A percentile compares a stretch with the other conserved stretches of the same genome.
phyloP scores from a whole-genome alignment of 1,140 invertebrate genomes.

The Akabosia matsudoensis region DNA sequence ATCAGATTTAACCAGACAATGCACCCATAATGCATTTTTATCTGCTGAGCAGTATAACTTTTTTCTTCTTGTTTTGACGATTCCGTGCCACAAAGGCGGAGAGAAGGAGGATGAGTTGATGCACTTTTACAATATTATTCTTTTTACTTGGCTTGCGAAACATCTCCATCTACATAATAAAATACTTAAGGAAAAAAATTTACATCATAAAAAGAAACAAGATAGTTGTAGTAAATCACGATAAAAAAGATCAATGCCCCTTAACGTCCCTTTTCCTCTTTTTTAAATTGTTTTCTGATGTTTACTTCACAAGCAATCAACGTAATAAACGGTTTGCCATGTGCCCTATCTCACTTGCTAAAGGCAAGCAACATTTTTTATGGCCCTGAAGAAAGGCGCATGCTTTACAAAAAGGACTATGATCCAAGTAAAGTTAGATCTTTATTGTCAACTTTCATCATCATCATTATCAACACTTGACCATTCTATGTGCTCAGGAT shows the following conservation, averaged over 20 bases:
- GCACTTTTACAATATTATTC: not conserved
- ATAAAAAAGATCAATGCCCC: too few relatives aligned
- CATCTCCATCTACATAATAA: not conserved
- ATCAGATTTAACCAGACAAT: not conserved
- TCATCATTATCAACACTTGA: too few relatives aligned
- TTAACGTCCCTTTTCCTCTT: not conserved
- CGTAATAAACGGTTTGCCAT: not conserved
- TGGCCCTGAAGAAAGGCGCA: not conserved
- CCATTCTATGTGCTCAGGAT: too few relatives aligned
- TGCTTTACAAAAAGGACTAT: not conserved
- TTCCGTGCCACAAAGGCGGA: slow-evolving; percentile 3
- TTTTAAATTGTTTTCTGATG: not conserved
- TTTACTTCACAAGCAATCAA: not conserved
- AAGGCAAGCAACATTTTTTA: not conserved
- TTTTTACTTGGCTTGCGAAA: not conserved
- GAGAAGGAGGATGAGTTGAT: not conserved
- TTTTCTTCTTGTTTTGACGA: not conserved
- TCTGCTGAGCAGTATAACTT: too few relatives aligned
- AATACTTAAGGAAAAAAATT: not conserved
- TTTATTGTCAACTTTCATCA: too few relatives aligned
- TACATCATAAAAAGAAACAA: not conserved
- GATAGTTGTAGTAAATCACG: not conserved
- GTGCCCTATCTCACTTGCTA: not conserved
- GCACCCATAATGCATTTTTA: too few relatives aligned
- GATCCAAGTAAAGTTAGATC: too few relatives aligned